Evolutionary conservation across 2,888 invertebrate genomes (phyloP).

Genomic region (Trilocha varians): DNA sequence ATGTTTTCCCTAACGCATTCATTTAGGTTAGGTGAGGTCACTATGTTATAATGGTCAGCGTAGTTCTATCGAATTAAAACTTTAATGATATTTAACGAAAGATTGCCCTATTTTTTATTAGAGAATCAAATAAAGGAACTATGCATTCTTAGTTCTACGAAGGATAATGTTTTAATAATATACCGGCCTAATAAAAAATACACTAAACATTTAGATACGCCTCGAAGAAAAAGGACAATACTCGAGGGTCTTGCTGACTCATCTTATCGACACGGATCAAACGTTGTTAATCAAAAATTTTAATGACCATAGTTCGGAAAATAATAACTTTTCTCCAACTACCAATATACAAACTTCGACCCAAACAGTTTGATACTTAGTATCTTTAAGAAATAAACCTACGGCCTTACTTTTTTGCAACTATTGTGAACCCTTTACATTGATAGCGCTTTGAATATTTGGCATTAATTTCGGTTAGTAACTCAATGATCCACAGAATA

Average conservation of each 20-base stretch:
- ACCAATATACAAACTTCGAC: conserved; percentile 29
- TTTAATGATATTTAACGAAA: neutral
- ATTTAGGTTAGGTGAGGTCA: conserved; percentile 17
- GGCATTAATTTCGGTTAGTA: no score
- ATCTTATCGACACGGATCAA: conserved; percentile 69
- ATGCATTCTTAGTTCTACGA: conserved; percentile 42
- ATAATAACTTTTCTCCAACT: conserved; percentile 66
- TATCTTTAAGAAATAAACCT: no score
- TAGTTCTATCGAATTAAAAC: neutral
- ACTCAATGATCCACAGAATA: no score
- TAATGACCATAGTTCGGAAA: conserved; percentile 72
- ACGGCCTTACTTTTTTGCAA: no score
- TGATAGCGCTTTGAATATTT: no score
- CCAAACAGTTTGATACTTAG: conserved; percentile 39
- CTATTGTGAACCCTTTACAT: no score
- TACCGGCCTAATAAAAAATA: conserved; percentile 47
- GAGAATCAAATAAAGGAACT: conserved; percentile 24
- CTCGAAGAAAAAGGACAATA: conserved; percentile 57
- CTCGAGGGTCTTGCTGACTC: conserved; percentile 54
- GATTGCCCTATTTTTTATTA: neutral
- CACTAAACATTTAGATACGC: conserved; percentile 64
- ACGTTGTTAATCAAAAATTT: conserved; percentile 72
- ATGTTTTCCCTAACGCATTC: conserved; percentile 30
- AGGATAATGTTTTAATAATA: conserved; percentile 57
- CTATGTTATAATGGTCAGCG: conserved; percentile 2